Conservation (phyloP, 2,888 invertebrate genomes). For the Aleiodes leptofemur region DNA sequence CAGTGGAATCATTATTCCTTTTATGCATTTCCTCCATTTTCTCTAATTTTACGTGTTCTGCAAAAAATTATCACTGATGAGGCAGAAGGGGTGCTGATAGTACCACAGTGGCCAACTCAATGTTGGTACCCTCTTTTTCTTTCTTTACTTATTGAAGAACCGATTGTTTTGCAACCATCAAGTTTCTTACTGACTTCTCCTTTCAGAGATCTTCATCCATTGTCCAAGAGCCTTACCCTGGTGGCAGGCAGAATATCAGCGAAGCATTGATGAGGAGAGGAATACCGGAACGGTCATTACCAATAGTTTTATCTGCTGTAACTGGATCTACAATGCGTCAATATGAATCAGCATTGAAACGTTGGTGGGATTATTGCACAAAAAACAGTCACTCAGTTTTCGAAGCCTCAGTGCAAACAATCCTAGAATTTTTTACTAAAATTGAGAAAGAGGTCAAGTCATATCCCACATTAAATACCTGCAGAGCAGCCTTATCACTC, state of each 20-base stretch:
- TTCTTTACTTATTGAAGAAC: constrained; percentile 26
- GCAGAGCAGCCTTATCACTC: background rate
- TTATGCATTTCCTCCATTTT: constrained; percentile 11
- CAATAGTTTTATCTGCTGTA: background rate
- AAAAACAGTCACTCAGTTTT: background rate
- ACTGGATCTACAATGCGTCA: constrained; percentile 20
- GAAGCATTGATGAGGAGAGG: constrained; percentile 20
- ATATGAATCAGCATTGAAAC: constrained; percentile 22
- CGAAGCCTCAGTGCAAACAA: background rate
- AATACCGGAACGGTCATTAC: constrained; percentile 13
- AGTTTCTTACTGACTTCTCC: constrained; percentile 27
- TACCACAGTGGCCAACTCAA: constrained; percentile 58
- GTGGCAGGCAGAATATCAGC: constrained; percentile 20
- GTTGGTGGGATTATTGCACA: background rate
- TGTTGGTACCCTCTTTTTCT: constrained; percentile 61
- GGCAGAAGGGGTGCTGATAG: constrained; percentile 61
- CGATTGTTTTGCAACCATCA: constrained; percentile 52
- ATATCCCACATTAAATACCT: background rate
- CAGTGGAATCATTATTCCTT: background rate
- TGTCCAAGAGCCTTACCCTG: constrained; percentile 28
- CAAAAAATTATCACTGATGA: constrained; percentile 60
- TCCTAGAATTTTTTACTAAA: background rate
- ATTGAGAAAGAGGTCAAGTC: constrained; percentile 1
- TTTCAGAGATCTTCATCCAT: background rate
- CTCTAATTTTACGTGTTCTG: constrained; percentile 53